Evolutionary conservation across 2,888 invertebrate species (phyloP).

Genomic region (Terebella lapidaria): DNA sequence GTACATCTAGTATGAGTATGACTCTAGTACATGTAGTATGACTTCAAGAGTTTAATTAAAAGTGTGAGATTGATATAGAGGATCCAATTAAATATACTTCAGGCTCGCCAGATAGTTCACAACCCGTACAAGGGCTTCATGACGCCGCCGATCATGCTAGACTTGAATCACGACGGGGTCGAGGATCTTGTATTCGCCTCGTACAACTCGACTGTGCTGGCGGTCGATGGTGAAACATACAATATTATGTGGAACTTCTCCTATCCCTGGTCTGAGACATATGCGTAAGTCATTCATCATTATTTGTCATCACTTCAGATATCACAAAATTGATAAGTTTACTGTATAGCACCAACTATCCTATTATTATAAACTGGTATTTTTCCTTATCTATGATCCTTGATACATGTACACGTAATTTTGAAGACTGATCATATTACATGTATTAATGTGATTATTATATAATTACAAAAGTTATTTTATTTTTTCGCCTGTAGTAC

Average conservation of each 20-base stretch:
- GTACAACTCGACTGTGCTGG: conserved; percentile 68
- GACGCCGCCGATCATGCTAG: conserved; percentile 62
- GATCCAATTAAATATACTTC: no score
- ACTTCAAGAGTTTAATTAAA: no score
- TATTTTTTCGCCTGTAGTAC: no score
- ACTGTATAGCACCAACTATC: neutral
- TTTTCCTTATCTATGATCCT: no score
- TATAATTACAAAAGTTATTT: no score
- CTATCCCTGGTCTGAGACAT: conserved; percentile 64
- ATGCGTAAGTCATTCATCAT: conserved; percentile 52
- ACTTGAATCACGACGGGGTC: conserved; percentile 67
- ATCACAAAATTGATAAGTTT: neutral
- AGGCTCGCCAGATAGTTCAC: conserved; percentile 60
- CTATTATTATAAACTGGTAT: neutral
- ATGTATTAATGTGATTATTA: no score
- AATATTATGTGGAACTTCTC: conserved; percentile 70
- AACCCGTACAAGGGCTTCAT: conserved; percentile 66
- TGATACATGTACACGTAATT: no score
- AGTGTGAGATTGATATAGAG: no score
- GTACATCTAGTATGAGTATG: neutral
- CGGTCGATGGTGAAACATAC: conserved; percentile 67
- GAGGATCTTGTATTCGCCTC: conserved; percentile 70
- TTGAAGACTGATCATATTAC: no score
- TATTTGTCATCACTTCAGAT: neutral
- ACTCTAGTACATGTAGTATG: neutral